Evolutionary conservation across 2,113 vertebrate species (phyloP), one percentile per base, ranked within the genome.

Genomic region (Myotis yumanensis): DNA sequence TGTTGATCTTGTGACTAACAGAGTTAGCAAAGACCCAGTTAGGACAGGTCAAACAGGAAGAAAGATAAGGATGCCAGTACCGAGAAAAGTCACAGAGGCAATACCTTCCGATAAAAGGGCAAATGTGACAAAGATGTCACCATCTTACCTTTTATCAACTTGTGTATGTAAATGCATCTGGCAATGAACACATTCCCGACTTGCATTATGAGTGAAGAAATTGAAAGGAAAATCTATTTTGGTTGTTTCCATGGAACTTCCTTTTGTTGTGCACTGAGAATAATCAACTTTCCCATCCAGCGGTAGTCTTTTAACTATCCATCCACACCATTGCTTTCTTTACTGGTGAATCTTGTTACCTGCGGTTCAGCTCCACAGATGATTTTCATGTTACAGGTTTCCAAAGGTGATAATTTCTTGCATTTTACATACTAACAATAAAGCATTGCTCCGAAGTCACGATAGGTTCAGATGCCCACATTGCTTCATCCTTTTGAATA

Each of bases 21-120:
- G 93, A 94, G 95, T 97, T 97, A 97, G 96, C 97, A 97, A 94
- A 97, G 98, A 95, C 94, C 96, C 97, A 88, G 83, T 98, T 97
- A 96, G 93, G 88, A 96, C n/a, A 85, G 95, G 85, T 97, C 94
- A 94, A 91, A 95, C 91, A 91, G 97, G 95, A 94, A 96, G 86
- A 97, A 97, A 96, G 96, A 71, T 68, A 96, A 98, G 83, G 89
- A 73, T 96, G 86, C 92, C 96, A 89, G 64, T 0, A 22, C 88
- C 91, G 94, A 95, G 95, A 96, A 93, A 92, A 95, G 80, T 96
- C 86, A 35, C 0, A 1, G 89, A 76, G 90, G 43, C 40, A 77
- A 40, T 88, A 83, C 4, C 17, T n/a, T 11, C 37, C 68, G 69
- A 90, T 81, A 82, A 96, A 95, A 96, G 89, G 81, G 94, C 83